Evolutionary conservation across 2,113 vertebrate genomes (phyloP).

Genomic region (Anolis sagrei): DNA sequence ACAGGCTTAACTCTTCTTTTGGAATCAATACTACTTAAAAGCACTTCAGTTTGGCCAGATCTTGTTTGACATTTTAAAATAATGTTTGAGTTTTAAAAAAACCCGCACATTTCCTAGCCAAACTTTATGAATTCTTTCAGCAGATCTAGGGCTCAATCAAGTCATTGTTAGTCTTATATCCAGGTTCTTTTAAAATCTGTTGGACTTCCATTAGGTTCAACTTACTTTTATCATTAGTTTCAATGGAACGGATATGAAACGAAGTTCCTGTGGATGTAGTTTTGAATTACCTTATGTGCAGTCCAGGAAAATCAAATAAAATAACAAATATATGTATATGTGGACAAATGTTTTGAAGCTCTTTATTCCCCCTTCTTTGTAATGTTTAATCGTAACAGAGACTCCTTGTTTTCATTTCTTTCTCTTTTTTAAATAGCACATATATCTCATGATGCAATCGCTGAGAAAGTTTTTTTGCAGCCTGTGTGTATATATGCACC

Average conservation of each 20-base stretch:
- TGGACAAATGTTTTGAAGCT: too few relatives aligned
- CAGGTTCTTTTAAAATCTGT: neutral
- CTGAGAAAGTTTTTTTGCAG: neutral
- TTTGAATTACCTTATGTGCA: too few relatives aligned
- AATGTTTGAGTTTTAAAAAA: neutral
- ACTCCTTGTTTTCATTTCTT: neutral
- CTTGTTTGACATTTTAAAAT: neutral
- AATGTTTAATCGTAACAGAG: neutral
- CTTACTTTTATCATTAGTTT: neutral
- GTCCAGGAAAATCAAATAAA: constrained; percentile 2
- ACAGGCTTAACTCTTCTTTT: neutral
- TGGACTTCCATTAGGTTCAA: neutral
- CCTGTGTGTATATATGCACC: neutral
- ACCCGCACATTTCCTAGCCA: neutral
- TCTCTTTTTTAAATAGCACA: neutral
- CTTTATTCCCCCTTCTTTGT: neutral
- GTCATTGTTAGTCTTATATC: neutral
- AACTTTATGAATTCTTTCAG: neutral
- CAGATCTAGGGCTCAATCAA: neutral
- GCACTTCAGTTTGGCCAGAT: neutral
- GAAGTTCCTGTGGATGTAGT: too few relatives aligned
- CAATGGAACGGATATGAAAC: neutral
- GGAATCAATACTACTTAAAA: neutral
- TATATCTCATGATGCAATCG: neutral
- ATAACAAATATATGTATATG: neutral